Evolutionary conservation across 1,140 invertebrate species (phyloP), one percentile per base, ranked within the genome.

Genomic region (Drosophila punjabiensis): DNA sequence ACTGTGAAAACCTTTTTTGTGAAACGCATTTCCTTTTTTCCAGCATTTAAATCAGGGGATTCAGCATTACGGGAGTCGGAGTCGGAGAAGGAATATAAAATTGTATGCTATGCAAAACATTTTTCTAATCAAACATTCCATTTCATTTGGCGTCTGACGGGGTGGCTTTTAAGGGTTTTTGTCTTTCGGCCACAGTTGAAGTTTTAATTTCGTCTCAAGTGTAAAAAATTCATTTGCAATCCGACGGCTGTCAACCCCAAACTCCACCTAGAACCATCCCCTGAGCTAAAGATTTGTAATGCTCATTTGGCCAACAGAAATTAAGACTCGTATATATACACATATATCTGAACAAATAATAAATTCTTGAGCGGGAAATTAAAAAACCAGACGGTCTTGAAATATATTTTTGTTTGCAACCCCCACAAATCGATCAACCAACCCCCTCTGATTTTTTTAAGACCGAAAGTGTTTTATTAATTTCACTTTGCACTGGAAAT

Each of bases 61-160:
- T 63, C 43, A 35, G n/a, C 55, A 68, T 79, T 55, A 32, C 16
- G 16, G 48, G 37, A n/a, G n/a, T n/a, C n/a, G n/a, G 67, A 18
- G 24, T 30, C 7, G n/a, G 11, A 48, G 55, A 47, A 52, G 64
- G 65, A 68, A 83, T 81, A 87, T 89, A 89, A 82, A 82, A 86
- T 90, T 89, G 71, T 74, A 82, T 55, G 86, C 86, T 90, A 90
- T 86, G 86, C 86, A 90, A 89, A 89, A 85, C 86, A 90, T 89
- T 89, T 89, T 89, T 89, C 86, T 89, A 89, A 89, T 89, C 86
- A 89, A 89, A 89, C 86, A 89, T 90, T 89, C 82, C 86, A 89
- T 90, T 89, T 89, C 81, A 89, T 84, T 88, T 84, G 84, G 14
- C 18, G 14, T 28, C 71, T 32, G 18, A 16, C 24, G 24, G 71